Evolutionary conservation across 2,888 invertebrate genomes (phyloP).

Genomic region (Harpalus rubripes): DNA sequence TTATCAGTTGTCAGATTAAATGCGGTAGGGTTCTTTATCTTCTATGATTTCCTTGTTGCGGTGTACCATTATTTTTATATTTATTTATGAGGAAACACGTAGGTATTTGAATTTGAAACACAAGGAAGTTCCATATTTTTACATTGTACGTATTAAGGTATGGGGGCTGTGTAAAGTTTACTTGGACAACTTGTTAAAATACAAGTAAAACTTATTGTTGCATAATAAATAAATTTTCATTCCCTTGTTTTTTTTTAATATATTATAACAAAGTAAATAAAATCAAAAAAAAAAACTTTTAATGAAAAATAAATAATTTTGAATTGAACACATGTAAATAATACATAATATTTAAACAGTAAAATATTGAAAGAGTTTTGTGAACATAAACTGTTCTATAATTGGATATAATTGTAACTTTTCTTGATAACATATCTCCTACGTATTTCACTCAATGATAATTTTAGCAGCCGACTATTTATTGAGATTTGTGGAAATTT

Average conservation of each 20-base stretch:
- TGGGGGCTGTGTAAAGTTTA: too few relatives aligned
- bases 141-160: background rate
- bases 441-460: slow-evolving; percentile 37
- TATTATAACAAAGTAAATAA: too few relatives aligned
- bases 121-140: background rate
- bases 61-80: slow-evolving; percentile 24
- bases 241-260: too few relatives aligned
- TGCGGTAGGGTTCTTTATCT: slow-evolving; percentile 24
- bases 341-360: slow-evolving; percentile 1
- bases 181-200: too few relatives aligned
- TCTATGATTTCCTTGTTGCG: slow-evolving; percentile 32
- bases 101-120: background rate
- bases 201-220: too few relatives aligned
- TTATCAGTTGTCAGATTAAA: slow-evolving; percentile 36
- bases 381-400: slow-evolving; percentile 23
- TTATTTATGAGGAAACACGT: slow-evolving; percentile 2
- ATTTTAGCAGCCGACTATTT: slow-evolving; percentile 14
- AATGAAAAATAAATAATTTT: slow-evolving; percentile 2
- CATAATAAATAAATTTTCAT: too few relatives aligned
- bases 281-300: too few relatives aligned
- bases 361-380: background rate
- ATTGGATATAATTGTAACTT: slow-evolving; percentile 41
- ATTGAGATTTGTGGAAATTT: slow-evolving; percentile 20
- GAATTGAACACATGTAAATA: slow-evolving; percentile 4
- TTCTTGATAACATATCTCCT: slow-evolving; percentile 42